Percentiles rank a stretch among this genome's conserved stretches.
phyloP scores from a whole-genome alignment of 2,888 invertebrate species.

The Eubasilissa splendida region DNA sequence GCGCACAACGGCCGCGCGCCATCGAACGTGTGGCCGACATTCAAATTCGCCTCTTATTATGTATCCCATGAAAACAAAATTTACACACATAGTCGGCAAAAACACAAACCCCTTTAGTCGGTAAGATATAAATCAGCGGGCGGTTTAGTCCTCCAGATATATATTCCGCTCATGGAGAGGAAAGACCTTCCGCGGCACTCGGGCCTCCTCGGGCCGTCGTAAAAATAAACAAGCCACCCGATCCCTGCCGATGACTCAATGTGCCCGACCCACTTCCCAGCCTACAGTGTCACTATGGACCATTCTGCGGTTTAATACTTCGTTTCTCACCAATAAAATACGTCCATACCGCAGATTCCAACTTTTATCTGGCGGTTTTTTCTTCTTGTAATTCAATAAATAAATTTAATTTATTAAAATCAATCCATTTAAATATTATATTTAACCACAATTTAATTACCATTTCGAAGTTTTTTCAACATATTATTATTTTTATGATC shows the following conservation, averaged over 20 bases:
- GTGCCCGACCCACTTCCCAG: constrained; percentile 26
- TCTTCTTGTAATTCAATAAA: too few species aligned
- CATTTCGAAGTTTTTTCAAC: too few species aligned
- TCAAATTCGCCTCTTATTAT: constrained; percentile 29
- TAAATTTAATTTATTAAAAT: too few species aligned
- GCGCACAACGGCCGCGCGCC: neutral
- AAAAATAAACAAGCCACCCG: constrained; percentile 50
- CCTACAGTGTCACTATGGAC: neutral
- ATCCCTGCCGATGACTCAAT: constrained; percentile 51
- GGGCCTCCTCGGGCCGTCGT: constrained; percentile 7
- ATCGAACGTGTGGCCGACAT: neutral
- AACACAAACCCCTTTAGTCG: constrained; percentile 25
- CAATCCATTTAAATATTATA: too few species aligned
- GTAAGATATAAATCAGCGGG: constrained; percentile 27
- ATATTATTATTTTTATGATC: too few species aligned
- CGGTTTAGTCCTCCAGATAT: neutral
- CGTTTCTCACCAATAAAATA: too few species aligned
- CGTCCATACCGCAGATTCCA: too few species aligned
- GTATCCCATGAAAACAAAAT: constrained; percentile 24
- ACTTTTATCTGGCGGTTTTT: too few species aligned
- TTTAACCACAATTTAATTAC: too few species aligned
- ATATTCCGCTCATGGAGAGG: constrained; percentile 10
- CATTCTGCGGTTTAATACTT: too few species aligned
- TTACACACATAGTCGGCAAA: constrained; percentile 19
- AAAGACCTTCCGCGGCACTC: constrained; percentile 10